Percentiles rank a stretch among this genome's conserved stretches.
phyloP scores from a whole-genome alignment of 1,140 invertebrate genomes.

The Drosophila sulfurigaster region DNA sequence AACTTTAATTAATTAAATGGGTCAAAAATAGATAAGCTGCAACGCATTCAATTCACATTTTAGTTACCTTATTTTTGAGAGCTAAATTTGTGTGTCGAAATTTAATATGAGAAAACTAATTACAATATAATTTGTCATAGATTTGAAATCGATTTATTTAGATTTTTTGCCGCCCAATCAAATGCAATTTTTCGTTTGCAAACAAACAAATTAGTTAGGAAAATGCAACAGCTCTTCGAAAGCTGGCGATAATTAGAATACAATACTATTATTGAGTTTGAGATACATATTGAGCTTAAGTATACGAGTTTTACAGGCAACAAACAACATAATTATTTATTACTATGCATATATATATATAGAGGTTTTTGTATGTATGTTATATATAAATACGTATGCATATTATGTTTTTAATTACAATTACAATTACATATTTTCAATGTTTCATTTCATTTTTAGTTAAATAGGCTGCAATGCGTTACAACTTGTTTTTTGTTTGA shows the following conservation, averaged over 20 bases:
- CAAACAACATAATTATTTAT: constrained; percentile 67
- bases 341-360: constrained; percentile 26
- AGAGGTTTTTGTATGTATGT: not conserved
- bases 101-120: too few relatives aligned
- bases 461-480: constrained; percentile 29
- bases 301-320: constrained; percentile 62
- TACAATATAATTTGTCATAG: too few relatives aligned
- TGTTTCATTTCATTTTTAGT: constrained; percentile 27
- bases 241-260: constrained; percentile 40
- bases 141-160: not conserved
- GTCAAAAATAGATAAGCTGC: too few relatives aligned
- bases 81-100: too few relatives aligned
- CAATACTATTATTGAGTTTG: constrained; percentile 51
- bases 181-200: constrained; percentile 11
- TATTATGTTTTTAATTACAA: constrained; percentile 50
- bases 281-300: constrained; percentile 59
- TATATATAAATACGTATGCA: constrained; percentile 15
- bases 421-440: constrained; percentile 40
- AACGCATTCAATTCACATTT: too few relatives aligned
- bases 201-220: constrained; percentile 22
- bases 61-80: too few relatives aligned
- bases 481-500: constrained; percentile 18
- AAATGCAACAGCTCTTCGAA: constrained; percentile 26
- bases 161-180: constrained; percentile 1
- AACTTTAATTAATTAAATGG: too few relatives aligned